phyloP scores from a whole-genome alignment of 1,140 invertebrate species.

The Episyrphus balteatus region DNA sequence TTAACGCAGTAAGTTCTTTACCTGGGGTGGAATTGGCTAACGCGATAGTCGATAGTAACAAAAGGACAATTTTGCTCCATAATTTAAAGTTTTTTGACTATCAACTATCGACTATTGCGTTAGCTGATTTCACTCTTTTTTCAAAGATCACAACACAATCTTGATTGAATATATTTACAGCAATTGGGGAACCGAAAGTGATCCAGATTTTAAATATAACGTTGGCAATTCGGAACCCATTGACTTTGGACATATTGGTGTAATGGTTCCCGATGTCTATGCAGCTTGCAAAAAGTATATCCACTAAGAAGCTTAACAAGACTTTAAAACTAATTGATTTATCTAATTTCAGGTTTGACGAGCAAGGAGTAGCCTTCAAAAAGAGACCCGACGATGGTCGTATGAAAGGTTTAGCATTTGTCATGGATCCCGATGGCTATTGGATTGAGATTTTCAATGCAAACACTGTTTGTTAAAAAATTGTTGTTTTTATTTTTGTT shows the following conservation, averaged over 20 bases:
- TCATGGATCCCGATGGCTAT: conserved; percentile 91
- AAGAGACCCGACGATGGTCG: conserved; percentile 84
- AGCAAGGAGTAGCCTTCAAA: conserved; percentile 75
- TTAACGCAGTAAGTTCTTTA: conserved; percentile 72
- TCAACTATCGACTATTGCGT: too few relatives aligned
- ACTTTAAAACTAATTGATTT: neutral
- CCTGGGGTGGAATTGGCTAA: too few relatives aligned
- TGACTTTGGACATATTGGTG: conserved; percentile 87
- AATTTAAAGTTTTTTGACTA: too few relatives aligned
- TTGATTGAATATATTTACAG: conserved; percentile 40
- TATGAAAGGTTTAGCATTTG: conserved; percentile 90
- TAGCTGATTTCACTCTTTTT: too few relatives aligned
- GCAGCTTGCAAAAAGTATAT: conserved; percentile 57
- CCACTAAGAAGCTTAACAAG: conserved; percentile 9
- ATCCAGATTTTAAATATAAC: conserved; percentile 70
- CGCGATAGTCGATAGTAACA: too few relatives aligned
- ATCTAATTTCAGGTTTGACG: conserved; percentile 51
- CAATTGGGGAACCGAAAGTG: conserved; percentile 88
- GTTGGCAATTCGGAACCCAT: conserved; percentile 84
- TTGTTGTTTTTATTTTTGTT: conserved; percentile 47
- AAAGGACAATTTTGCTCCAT: too few relatives aligned
- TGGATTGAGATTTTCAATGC: conserved; percentile 90
- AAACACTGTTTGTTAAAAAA: conserved; percentile 54
- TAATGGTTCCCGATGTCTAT: conserved; percentile 80
- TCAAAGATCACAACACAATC: too few relatives aligned